A percentile compares a stretch with the other conserved stretches of the same genome.
Conservation (phyloP, 2,797 vertebrate genomes). For the Falco rusticolus region DNA sequence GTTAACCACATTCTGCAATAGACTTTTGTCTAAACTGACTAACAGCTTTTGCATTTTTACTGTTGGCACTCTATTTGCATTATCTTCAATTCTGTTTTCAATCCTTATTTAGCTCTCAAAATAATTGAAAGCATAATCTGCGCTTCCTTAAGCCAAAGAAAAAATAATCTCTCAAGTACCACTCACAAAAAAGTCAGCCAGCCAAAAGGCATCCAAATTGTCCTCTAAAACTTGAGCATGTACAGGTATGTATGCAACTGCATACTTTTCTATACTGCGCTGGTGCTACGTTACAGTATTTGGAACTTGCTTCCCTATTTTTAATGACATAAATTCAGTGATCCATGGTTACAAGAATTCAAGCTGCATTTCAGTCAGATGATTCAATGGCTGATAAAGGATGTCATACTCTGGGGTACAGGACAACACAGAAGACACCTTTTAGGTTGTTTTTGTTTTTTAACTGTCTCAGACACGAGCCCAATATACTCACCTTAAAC, state of each 20-base stretch:
- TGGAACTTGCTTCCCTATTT: background rate
- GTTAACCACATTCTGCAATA: background rate
- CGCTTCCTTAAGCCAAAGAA: background rate
- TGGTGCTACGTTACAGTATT: accelerated
- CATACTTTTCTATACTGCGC: too few species aligned
- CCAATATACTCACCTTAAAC: background rate
- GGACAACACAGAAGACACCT: background rate
- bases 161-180: background rate
- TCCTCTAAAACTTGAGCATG: background rate
- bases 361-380: background rate
- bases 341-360: background rate
- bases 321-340: background rate
- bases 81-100: background rate
- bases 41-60: background rate
- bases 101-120: background rate
- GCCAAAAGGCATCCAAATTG: background rate
- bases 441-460: too few species aligned
- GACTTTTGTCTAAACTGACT: background rate
- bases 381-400: background rate
- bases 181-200: background rate
- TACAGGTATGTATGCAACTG: accelerated
- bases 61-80: background rate
- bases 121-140: background rate
- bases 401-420: background rate
- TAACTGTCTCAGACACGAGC: background rate